Evolutionary conservation across 2,113 vertebrate species (phyloP), one percentile per base, ranked within the genome.

Genomic region (Tragelaphus strepsiceros): DNA sequence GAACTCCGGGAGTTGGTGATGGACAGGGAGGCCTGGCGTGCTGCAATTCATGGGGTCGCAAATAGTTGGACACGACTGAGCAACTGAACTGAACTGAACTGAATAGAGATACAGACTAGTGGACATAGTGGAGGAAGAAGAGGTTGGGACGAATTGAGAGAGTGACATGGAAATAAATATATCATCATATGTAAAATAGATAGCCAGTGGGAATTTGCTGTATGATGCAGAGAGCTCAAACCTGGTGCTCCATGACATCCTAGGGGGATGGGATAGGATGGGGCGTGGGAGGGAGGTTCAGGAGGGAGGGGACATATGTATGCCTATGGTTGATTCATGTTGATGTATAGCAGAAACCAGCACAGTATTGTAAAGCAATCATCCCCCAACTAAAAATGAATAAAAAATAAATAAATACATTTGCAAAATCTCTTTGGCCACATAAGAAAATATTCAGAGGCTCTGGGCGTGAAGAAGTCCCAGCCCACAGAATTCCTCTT

Each of bases 241-340:
- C n/a, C 10, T 74, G 67, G 67, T 22, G n/a, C 67, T 39, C 67
- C 0, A 1, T 35, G n/a, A 71, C 9, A 71, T 6, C n/a, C n/a
- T 71, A 71, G 19, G 35, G 19, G 67, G 19, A 5, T 12, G 21
- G 67, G 67, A 74, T 39, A 19, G n/a, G 10, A 35, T 35, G 64
- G 17, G 4, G 10, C 0, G 0, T 74, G 2, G 67, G 67, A 39
- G 10, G n/a, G 5, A 1, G 19, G n/a, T 39, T 39, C 19, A 39
- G 67, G n/a, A 22, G n/a, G 19, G 67, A 39, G 67, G 35, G 67
- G n/a, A 39, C 67, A 74, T 39, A 22, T 39, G 67, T 39, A 39
- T 74, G 35, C 19, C 19, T 74, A 22, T 74, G 67, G 67, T 74
- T 74, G 67, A 74, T 74, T 39, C 19, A 39, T 74, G n/a, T 12